phyloP scores from a whole-genome alignment of 2,888 invertebrate species.

The Hanleya hanleyi region DNA sequence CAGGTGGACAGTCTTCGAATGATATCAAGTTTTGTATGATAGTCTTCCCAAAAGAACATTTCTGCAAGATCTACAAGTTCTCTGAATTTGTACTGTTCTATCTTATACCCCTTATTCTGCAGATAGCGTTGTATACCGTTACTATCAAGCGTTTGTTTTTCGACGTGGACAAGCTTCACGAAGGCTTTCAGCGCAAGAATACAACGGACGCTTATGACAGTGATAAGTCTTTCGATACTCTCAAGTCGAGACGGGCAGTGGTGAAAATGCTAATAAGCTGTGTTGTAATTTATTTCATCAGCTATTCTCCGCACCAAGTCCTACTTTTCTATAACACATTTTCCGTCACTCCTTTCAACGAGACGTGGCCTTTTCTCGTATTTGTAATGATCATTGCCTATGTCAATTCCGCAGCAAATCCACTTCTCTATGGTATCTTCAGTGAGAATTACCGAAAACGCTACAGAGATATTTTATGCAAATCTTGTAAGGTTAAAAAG shows the following conservation, averaged over 20 bases:
- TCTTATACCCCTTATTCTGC: constrained; percentile 68
- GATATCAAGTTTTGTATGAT: constrained; percentile 55
- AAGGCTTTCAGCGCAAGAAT: constrained; percentile 53
- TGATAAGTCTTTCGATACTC: constrained; percentile 59
- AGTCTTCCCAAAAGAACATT: constrained; percentile 50
- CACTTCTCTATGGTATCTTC: constrained; percentile 73
- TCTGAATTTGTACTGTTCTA: constrained; percentile 70
- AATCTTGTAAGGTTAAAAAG: not conserved
- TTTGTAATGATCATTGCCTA: constrained; percentile 71
- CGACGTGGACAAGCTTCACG: constrained; percentile 59
- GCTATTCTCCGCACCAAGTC: constrained; percentile 75
- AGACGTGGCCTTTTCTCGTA: constrained; percentile 69
- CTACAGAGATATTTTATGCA: not conserved
- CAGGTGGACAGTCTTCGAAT: constrained; percentile 42
- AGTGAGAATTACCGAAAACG: constrained; percentile 72
- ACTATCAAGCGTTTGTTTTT: constrained; percentile 69
- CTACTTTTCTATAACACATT: constrained; percentile 69
- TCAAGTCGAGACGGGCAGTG: constrained; percentile 71
- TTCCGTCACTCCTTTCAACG: constrained; percentile 55
- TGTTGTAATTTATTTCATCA: constrained; percentile 74
- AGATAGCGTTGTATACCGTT: constrained; percentile 67
- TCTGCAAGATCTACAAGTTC: constrained; percentile 59
- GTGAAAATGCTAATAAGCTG: constrained; percentile 75
- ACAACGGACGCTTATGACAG: constrained; percentile 50
- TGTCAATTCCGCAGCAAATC: constrained; percentile 73